Percentiles rank a stretch among this genome's conserved stretches.
Conservation (phyloP, 2,113 vertebrate genomes). For the Sakesphorus luctuosus region DNA sequence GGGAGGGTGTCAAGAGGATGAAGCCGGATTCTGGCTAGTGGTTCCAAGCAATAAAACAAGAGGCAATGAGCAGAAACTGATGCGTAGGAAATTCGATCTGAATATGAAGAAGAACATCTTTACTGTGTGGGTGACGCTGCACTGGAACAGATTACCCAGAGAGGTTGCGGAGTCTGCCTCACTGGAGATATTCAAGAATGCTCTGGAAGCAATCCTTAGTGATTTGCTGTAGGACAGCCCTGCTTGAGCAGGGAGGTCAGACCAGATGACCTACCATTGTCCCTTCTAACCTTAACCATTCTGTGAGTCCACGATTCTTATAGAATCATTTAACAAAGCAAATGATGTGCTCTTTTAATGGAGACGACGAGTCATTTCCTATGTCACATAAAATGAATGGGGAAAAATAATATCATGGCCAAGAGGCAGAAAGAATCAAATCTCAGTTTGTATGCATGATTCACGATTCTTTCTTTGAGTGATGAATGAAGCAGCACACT, state of each 20-base stretch:
- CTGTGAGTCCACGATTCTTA: neutral
- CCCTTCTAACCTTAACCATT: neutral
- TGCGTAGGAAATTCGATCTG: neutral
- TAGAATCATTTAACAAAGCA: neutral
- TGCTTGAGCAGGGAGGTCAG: neutral
- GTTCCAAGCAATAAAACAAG: neutral
- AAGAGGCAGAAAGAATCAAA: neutral
- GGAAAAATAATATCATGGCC: neutral
- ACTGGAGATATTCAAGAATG: neutral
- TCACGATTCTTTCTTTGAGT: neutral
- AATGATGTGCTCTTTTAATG: neutral
- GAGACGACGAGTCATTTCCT: conserved; percentile 3
- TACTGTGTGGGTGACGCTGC: neutral
- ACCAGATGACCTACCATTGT: neutral
- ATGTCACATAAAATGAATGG: neutral
- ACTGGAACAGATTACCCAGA: neutral
- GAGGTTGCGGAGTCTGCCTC: neutral
- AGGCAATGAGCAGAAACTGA: neutral
- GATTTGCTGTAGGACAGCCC: neutral
- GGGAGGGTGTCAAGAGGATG: neutral
- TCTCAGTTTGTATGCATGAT: neutral
- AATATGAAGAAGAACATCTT: neutral
- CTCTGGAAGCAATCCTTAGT: neutral
- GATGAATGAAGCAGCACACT: neutral
- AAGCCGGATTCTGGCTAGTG: neutral